These are phyloP conservation scores for Montipora foliosa DNA, from an alignment of 64 coral and sea anemone genomes.

Conservation along the genomic window DNA sequence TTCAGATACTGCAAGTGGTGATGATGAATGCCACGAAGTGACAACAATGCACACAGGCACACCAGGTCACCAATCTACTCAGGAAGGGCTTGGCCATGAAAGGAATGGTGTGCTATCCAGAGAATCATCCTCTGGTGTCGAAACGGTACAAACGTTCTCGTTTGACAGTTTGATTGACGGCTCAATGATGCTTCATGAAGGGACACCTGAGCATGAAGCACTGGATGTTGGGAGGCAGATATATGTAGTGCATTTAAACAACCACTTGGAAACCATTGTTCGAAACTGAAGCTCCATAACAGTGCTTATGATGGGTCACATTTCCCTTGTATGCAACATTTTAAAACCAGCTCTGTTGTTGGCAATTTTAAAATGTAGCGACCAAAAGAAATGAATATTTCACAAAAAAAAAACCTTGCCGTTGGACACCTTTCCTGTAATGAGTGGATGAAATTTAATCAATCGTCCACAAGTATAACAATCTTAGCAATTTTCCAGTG, in stretches of 20 bases:
- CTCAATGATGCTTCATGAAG: constrained; percentile 38
- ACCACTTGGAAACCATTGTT: constrained; percentile 14
- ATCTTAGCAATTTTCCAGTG: too few relatives aligned
- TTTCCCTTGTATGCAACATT: too few relatives aligned
- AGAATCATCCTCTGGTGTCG: neutral
- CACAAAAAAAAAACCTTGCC: too few relatives aligned
- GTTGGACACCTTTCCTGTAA: too few relatives aligned
- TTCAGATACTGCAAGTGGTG: neutral
- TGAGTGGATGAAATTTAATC: too few relatives aligned
- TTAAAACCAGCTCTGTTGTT: too few relatives aligned
- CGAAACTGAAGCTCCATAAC: neutral
- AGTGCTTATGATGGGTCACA: neutral
- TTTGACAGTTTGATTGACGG: constrained; percentile 14
- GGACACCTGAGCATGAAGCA: constrained; percentile 18
- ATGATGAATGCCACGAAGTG: neutral
- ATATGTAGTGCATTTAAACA: constrained; percentile 68
- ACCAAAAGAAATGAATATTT: too few relatives aligned
- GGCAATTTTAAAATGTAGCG: too few relatives aligned
- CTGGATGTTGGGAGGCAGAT: constrained; percentile 64
- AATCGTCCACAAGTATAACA: too few relatives aligned
- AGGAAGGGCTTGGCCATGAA: neutral
- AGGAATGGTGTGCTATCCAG: neutral
- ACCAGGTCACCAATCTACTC: neutral
- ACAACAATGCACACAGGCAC: neutral
- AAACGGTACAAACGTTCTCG: neutral